Conservation (phyloP, 2,888 invertebrate genomes). For the Drosophila dives region DNA sequence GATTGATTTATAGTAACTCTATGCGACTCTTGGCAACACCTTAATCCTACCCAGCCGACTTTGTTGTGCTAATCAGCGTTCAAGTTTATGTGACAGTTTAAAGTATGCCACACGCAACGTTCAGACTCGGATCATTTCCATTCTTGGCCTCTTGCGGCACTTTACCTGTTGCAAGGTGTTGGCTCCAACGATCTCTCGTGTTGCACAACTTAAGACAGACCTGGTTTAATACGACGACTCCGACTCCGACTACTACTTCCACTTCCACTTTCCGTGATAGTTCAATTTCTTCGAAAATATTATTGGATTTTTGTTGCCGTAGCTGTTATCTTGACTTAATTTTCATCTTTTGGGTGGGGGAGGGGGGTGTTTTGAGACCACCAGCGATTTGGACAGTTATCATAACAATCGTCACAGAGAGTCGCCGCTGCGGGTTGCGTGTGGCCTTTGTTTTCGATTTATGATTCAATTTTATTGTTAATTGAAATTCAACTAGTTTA, state of each 20-base stretch:
- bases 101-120: constrained; percentile 75
- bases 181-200: constrained; percentile 48
- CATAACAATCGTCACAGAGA: constrained; percentile 64
- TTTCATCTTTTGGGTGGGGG: constrained; percentile 42
- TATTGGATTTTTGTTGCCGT: constrained; percentile 22
- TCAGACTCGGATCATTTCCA: constrained; percentile 9
- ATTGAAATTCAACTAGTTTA: constrained; percentile 82
- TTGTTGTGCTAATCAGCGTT: constrained; percentile 81
- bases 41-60: constrained; percentile 68
- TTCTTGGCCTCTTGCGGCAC: constrained; percentile 65
- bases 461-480: constrained; percentile 82
- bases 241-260: constrained; percentile 53
- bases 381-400: constrained; percentile 66
- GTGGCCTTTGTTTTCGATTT: constrained; percentile 76
- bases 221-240: constrained; percentile 31
- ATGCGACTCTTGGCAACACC: constrained; percentile 26
- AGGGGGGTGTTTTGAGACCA: constrained; percentile 60
- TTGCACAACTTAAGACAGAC: constrained; percentile 1
- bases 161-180: constrained; percentile 62
- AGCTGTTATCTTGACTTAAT: constrained; percentile 71
- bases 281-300: constrained; percentile 69
- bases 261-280: constrained; percentile 73
- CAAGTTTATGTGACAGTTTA: constrained; percentile 81
- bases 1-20: constrained; percentile 68
- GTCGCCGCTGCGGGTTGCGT: constrained; percentile 67